Percentiles rank a stretch among this genome's conserved stretches.
Evolutionary conservation across 2,113 vertebrate species (phyloP).

Genomic region (Pitta sordida): DNA sequence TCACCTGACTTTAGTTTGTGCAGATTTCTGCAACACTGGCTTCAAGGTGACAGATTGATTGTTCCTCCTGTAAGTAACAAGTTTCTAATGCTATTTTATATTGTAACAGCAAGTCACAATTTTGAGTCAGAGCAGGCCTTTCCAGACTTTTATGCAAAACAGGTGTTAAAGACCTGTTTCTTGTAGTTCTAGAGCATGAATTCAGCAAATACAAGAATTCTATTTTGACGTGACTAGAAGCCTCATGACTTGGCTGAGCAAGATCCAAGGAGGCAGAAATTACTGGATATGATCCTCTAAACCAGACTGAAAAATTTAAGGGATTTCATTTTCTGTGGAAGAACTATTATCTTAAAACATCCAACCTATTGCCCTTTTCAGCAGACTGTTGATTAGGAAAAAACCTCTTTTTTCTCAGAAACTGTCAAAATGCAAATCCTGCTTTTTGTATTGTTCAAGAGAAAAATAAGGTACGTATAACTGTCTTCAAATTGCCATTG

Average conservation of each 20-base stretch:
- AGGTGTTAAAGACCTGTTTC: conserved; percentile 38
- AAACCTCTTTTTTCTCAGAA: not conserved
- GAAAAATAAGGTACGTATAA: conserved; percentile 36
- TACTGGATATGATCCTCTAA: conserved; percentile 1
- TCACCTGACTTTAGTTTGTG: not conserved
- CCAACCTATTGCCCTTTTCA: not conserved
- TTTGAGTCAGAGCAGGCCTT: not conserved
- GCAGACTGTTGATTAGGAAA: not conserved
- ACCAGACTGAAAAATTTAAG: not conserved
- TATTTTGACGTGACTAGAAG: not conserved
- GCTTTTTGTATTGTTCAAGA: not conserved
- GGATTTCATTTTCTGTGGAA: not conserved
- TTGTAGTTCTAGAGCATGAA: conserved; percentile 1
- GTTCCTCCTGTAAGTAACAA: not conserved
- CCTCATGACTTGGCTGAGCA: not conserved
- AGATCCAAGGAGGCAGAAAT: not conserved
- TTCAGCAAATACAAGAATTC: conserved; percentile 6
- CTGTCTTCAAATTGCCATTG: not conserved
- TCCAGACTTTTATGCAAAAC: conserved; percentile 45
- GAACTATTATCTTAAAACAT: not conserved
- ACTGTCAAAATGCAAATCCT: not conserved
- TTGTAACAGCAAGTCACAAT: not conserved
- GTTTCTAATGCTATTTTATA: not conserved
- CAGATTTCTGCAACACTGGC: not conserved
- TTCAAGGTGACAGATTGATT: not conserved